Base-by-base conservation (phyloP, 1,140 invertebrate species). In the Phymastichus coffea region DNA sequence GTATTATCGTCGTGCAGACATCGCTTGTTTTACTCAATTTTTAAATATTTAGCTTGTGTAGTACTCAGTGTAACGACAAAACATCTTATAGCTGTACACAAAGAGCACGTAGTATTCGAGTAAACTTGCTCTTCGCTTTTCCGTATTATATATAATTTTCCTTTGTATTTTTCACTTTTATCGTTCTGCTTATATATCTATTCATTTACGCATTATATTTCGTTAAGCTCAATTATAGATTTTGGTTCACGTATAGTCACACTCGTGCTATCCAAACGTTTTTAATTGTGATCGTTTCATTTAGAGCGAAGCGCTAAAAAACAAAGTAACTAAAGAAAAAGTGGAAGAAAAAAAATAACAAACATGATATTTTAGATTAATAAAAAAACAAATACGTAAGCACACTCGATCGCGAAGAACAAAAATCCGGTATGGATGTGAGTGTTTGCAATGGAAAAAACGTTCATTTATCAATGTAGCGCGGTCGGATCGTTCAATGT, bases 201-300 rank as follows among this genome's bases (percentile, higher is more conserved):
- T 19, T 58, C 14, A 49, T 52, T 52, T 48, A 47, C 12, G 37
- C 54, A n/a, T 53, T 46, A n/a, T 40, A 53, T 47, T 54, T 60
- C n/a, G n/a, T n/a, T 47, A 33, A 49, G 33, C 37, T 54, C 14
- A 37, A 53, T 15, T 41, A 53, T 57, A 37, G 14, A 38, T 44
- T 9, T n/a, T 48, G 43, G 15, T 8, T 43, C 46, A 37, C 37
- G 25, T 59, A 43, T 61, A 61, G 23, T 41, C 12, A 56, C 12
- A 56, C 35, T 55, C 38, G 26, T 56, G 28, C 35, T 61, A 19
- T 55, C 23, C 35, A 17, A n/a, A 55, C 17, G 19, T 47, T 48
- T 55, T 54, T n/a, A n/a, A 61, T 40, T 61, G 51, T 49, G 51
- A 54, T 61, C 44, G 51, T 55, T 35, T 55, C 51, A 14, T 44